Percentiles rank a stretch among this genome's conserved stretches.
Conservation (phyloP, 1,140 invertebrate species). For the Lutraria rhynchaena region DNA sequence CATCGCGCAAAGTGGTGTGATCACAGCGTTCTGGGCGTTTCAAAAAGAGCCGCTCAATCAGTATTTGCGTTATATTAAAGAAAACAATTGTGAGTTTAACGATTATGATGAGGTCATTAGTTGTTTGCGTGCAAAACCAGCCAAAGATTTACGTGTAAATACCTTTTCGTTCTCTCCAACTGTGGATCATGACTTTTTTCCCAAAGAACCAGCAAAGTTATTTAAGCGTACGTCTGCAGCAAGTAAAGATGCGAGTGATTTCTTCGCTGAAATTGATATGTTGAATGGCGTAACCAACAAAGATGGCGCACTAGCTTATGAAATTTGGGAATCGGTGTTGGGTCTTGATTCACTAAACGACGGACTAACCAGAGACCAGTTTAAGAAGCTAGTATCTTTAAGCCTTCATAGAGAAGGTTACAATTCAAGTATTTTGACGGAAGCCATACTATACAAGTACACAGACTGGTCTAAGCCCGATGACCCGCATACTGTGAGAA, state of each 20-base stretch:
- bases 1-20: conserved; percentile 64
- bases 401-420: neutral
- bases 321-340: neutral
- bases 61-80: neutral
- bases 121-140: conserved; percentile 23
- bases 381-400: neutral
- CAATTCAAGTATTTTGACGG: neutral
- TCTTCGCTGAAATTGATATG: conserved; percentile 39
- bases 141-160: neutral
- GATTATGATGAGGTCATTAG: neutral
- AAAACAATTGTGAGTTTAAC: neutral
- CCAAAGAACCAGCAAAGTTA: neutral
- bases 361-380: neutral
- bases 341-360: neutral
- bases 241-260: conserved; percentile 4
- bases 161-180: conserved; percentile 1
- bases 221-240: neutral
- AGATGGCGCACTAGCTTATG: conserved; percentile 27
- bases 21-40: conserved; percentile 35
- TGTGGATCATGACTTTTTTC: conserved; percentile 35
- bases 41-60: neutral
- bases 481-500: conserved; percentile 45
- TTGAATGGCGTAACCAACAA: conserved; percentile 44
- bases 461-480: conserved; percentile 48
- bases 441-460: conserved; percentile 12